Base-by-base conservation (phyloP, 1,140 invertebrate genomes). In the Drosophila bipectinata region DNA sequence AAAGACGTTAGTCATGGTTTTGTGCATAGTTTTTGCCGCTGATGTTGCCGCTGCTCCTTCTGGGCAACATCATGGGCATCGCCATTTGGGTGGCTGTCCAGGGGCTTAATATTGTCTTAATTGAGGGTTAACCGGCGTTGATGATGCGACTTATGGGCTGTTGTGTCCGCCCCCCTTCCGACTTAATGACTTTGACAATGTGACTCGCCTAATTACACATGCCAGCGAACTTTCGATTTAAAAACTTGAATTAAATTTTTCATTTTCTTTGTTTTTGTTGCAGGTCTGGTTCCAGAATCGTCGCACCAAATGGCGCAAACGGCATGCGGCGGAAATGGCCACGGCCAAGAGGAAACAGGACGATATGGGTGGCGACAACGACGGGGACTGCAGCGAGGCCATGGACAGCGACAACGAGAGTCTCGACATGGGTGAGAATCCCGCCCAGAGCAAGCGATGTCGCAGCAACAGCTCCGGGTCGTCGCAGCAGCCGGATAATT, bases 211-310 rank as follows among this genome's bases (percentile, higher is more conserved):
- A 87, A 87, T 88, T 88, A 88, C 83, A 89, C 64, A 83, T 73
- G 79, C 63, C 39, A 15, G 28, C 10, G 24, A 80, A 72, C 62
- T 84, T 88, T 77, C 72, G 60, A 68, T 68, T 90, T 79, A 80
- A 90, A 90, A 90, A 75, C 73, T 83, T 80, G 67, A 80, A 26
- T 37, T 21, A 68, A 41, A 63, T 57, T 63, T 68, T 52, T 57
- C 69, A 79, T 69, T 75, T 66, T 52, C 56, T 53, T 18, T 24
- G 1, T 6, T 85, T 77, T 39, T 66, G 77, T 94, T 94, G 41
- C 94, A 99, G 98, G 99, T 99, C 41, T 99, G 99, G 99, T 99
- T 99, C 93, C 99, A 99, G 93, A 99, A 99, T 93, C 95, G 99
- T 92, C 94, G 99, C 91, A 99, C 98, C 81, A 99, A 99, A 94